Conservation (phyloP, 2,113 vertebrate genomes). For the Protobothrops mucrosquamatus region DNA sequence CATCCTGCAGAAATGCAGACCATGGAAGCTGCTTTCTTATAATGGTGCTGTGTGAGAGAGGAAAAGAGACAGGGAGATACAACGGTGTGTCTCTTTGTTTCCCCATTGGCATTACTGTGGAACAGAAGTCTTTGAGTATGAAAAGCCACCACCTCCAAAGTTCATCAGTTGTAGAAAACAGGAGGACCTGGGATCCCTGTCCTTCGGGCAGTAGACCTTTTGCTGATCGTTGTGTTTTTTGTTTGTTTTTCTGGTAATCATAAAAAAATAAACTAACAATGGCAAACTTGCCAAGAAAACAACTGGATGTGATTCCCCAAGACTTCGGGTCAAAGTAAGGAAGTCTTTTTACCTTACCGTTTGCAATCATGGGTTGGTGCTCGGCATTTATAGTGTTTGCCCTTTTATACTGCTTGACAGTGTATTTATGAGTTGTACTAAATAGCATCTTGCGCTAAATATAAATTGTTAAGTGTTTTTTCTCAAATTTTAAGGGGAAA, state of each 20-base stretch:
- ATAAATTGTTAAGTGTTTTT: slow-evolving; percentile 43
- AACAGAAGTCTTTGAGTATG: neutral
- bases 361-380: neutral
- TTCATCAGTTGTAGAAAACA: neutral
- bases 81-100: neutral
- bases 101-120: neutral
- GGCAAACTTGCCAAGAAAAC: neutral
- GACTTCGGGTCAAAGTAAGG: neutral
- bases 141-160: neutral
- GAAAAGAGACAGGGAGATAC: neutral
- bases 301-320: neutral
- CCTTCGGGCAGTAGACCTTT: neutral
- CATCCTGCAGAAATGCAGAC: no score
- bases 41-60: neutral
- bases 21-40: neutral
- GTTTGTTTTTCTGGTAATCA: neutral
- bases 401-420: neutral
- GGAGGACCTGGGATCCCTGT: neutral
- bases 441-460: slow-evolving; percentile 18
- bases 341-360: neutral
- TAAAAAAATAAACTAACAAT: neutral
- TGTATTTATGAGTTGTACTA: neutral
- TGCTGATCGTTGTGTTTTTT: neutral
- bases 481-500: slow-evolving; percentile 45
- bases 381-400: neutral